Evolutionary conservation across 2,113 vertebrate genomes (phyloP).

Genomic region (Alligator mississippiensis): DNA sequence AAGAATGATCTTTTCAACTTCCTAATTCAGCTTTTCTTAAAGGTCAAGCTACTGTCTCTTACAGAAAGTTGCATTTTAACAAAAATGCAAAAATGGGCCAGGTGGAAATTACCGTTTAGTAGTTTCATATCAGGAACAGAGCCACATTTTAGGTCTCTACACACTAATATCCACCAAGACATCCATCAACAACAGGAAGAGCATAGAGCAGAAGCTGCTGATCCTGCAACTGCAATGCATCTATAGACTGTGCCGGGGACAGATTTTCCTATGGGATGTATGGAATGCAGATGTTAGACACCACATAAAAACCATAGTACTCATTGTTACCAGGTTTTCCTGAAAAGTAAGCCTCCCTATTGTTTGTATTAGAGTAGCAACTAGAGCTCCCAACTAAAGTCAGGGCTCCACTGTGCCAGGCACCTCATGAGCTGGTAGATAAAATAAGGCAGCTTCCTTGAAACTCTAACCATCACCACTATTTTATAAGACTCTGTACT

Average conservation of each 20-base stretch:
- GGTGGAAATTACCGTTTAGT: neutral
- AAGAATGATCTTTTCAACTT: neutral
- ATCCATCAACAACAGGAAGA: neutral
- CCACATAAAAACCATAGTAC: neutral
- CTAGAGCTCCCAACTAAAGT: neutral
- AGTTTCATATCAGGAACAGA: neutral
- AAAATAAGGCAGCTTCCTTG: neutral
- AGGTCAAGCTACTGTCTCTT: rapidly evolving
- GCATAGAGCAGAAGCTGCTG: neutral
- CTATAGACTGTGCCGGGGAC: neutral
- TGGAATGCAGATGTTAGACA: neutral
- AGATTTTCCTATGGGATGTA: neutral
- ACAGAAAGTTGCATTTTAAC: neutral
- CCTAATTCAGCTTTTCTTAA: neutral
- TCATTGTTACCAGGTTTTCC: neutral
- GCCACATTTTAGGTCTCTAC: neutral
- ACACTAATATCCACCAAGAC: neutral
- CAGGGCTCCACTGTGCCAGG: neutral
- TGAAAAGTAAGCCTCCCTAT: neutral
- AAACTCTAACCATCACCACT: neutral
- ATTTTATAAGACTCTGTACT: neutral
- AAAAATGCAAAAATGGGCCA: neutral
- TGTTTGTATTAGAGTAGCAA: neutral
- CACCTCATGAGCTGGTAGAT: neutral
- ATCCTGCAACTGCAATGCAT: neutral